phyloP scores from a whole-genome alignment of 2,888 invertebrate genomes.

The Drepanosiphum platanoidis region DNA sequence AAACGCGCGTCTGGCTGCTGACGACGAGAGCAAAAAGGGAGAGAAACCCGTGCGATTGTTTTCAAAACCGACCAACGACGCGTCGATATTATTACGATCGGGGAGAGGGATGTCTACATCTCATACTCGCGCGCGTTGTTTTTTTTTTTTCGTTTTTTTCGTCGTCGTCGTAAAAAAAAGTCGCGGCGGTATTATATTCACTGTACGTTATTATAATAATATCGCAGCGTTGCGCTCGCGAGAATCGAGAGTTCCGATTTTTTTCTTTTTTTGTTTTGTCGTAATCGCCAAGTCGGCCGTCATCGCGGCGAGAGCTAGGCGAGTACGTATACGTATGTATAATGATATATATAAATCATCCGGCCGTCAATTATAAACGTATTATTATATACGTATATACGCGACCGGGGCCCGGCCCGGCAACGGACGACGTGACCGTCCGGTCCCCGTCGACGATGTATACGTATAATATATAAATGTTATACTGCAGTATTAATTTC shows the following conservation, averaged over 20 bases:
- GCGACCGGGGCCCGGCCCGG: neutral
- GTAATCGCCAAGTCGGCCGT: slow-evolving; percentile 48
- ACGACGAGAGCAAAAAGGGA: neutral
- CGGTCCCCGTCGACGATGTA: slow-evolving; percentile 14
- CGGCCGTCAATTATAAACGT: slow-evolving; percentile 50
- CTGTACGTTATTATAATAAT: slow-evolving; percentile 5
- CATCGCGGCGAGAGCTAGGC: neutral
- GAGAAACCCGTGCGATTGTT: neutral
- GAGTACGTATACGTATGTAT: no score
- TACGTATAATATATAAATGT: no score
- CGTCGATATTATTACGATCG: no score
- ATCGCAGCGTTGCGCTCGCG: no score
- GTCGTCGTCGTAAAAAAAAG: slow-evolving; percentile 37
- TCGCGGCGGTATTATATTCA: neutral
- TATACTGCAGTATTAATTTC: slow-evolving; percentile 32
- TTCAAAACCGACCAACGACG: no score
- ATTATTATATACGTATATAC: no score
- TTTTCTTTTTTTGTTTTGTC: slow-evolving; percentile 3
- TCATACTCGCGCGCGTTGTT: no score
- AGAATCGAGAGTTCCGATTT: no score
- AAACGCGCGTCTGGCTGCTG: no score
- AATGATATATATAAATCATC: slow-evolving; percentile 57
- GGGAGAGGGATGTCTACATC: no score
- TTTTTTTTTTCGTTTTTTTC: no score
- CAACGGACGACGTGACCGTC: slow-evolving; percentile 4